phyloP scores from a whole-genome alignment of 2,797 vertebrate genomes.

The Scolopax bukidnonensis region DNA sequence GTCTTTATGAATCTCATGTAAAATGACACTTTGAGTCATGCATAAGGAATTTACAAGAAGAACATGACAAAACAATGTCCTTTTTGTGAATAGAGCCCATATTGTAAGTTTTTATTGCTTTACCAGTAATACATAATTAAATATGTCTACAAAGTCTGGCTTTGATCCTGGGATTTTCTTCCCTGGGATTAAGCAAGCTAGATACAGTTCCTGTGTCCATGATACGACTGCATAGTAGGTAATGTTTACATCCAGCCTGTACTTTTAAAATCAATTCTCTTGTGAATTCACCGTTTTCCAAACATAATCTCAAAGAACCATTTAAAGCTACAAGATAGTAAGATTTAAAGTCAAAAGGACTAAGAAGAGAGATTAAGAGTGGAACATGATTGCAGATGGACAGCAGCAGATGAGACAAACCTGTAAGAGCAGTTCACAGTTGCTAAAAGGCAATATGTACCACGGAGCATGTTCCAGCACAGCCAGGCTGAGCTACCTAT shows the following conservation, averaged over 20 bases:
- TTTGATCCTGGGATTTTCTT: conserved; percentile 72
- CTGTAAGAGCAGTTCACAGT: background rate
- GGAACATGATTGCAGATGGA: background rate
- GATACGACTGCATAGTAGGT: background rate
- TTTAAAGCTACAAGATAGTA: conserved; percentile 23
- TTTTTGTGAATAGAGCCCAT: conserved; percentile 70
- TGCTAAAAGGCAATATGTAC: background rate
- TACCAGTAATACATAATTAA: conserved; percentile 76
- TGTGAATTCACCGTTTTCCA: conserved; percentile 13
- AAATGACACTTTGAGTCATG: conserved; percentile 75
- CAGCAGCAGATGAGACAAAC: background rate
- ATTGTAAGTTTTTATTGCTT: conserved; percentile 71
- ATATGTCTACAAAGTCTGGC: conserved; percentile 67
- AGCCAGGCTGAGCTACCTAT: background rate
- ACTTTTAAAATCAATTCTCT: conserved; percentile 32
- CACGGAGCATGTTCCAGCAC: background rate
- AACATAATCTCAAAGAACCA: background rate
- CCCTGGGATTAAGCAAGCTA: conserved; percentile 34
- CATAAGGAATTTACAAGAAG: conserved; percentile 74
- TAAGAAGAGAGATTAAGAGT: background rate
- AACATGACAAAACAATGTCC: conserved; percentile 75
- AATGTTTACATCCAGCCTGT: conserved; percentile 16
- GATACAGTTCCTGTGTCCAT: conserved; percentile 54
- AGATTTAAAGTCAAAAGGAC: conserved; percentile 15
- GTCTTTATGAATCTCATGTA: conserved; percentile 71